Evolutionary conservation across 2,113 vertebrate genomes (phyloP).

Genomic region (Pangasianodon hypophthalmus): DNA sequence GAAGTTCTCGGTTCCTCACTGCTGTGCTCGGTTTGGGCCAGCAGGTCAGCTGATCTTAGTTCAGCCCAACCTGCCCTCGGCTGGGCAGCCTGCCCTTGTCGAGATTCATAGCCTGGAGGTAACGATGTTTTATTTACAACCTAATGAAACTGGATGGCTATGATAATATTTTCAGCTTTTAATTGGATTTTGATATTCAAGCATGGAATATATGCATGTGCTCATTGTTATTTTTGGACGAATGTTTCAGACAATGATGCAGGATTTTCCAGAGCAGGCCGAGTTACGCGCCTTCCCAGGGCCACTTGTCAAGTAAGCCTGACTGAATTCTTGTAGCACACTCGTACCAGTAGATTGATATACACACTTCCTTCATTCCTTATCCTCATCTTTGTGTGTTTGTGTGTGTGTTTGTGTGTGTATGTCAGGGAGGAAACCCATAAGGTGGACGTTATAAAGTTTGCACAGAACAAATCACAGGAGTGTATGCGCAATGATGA

Average conservation of each 20-base stretch:
- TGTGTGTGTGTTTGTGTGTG: not conserved
- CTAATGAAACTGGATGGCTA: not conserved
- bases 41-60: constrained; percentile 91
- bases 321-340: constrained; percentile 14
- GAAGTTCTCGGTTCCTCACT: constrained; percentile 88
- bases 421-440: constrained; percentile 89
- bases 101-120: constrained; percentile 96
- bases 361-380: not conserved
- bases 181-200: not conserved
- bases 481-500: constrained; percentile 83
- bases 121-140: constrained; percentile 10
- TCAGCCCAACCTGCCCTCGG: constrained; percentile 91
- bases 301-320: constrained; percentile 87
- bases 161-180: not conserved
- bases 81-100: constrained; percentile 92
- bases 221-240: not conserved
- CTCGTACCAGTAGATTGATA: not conserved
- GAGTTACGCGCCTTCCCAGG: constrained; percentile 90
- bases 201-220: not conserved
- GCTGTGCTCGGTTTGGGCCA: constrained; percentile 91
- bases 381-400: constrained; percentile 46
- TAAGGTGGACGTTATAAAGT: constrained; percentile 98
- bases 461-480: constrained; percentile 89
- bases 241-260: constrained; percentile 81
- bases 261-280: constrained; percentile 85